Conservation (phyloP, 2,113 vertebrate genomes). For the Zosterops borbonicus region DNA sequence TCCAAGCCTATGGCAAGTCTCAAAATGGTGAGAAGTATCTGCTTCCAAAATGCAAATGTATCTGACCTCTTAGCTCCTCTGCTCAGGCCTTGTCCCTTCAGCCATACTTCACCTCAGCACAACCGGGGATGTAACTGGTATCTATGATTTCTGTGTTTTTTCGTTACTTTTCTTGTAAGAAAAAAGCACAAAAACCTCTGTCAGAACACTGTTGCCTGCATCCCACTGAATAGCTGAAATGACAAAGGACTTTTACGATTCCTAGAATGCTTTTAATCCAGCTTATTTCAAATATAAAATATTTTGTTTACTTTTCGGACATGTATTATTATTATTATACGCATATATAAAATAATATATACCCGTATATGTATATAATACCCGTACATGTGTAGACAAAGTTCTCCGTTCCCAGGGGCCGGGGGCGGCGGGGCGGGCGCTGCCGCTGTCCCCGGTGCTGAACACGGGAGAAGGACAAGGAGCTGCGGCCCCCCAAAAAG, state of each 20-base stretch:
- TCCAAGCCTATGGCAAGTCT: not conserved
- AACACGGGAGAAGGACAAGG: rapidly evolving
- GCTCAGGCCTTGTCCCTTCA: not conserved
- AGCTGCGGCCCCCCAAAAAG: rapidly evolving
- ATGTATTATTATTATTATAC: not conserved
- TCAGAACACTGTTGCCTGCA: not conserved
- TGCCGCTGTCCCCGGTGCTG: conserved; percentile 32
- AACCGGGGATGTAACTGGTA: not conserved
- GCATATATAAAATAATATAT: too few species aligned
- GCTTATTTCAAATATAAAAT: not conserved
- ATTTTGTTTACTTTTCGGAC: not conserved
- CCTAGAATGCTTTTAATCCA: not conserved
- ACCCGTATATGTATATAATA: too few species aligned
- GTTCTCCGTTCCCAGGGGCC: rapidly evolving
- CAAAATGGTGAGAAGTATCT: conserved; percentile 77
- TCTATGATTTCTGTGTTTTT: not conserved
- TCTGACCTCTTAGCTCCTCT: not conserved
- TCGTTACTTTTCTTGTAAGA: not conserved
- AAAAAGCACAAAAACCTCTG: not conserved
- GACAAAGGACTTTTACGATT: not conserved
- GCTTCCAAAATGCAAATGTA: not conserved
- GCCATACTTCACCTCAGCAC: not conserved
- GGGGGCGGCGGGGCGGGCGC: too few species aligned
- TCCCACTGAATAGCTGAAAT: not conserved
- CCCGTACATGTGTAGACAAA: rapidly evolving